Conservation (phyloP, 1,140 invertebrate species). For the Ceratina japonica region DNA sequence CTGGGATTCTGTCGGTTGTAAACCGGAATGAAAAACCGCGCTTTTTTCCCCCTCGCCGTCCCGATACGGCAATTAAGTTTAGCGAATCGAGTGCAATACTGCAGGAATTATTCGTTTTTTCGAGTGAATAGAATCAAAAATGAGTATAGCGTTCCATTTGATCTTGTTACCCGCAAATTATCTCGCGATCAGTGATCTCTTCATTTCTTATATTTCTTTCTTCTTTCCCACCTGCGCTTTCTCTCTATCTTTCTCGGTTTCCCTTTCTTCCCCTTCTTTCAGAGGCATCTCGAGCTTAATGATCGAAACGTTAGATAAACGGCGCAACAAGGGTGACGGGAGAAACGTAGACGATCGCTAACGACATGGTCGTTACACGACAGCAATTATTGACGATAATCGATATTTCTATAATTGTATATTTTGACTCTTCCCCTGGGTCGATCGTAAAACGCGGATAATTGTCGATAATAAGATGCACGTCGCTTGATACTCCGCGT, state of each 20-base stretch:
- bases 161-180: conserved; percentile 37
- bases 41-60: background rate
- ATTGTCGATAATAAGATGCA: conserved; percentile 26
- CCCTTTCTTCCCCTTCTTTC: background rate
- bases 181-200: conserved; percentile 4
- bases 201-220: background rate
- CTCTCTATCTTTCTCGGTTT: too few relatives aligned
- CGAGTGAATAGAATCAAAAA: conserved; percentile 15
- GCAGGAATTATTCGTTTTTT: conserved; percentile 22
- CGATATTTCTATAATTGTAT: conserved; percentile 49
- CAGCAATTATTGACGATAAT: conserved; percentile 66
- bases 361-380: conserved; percentile 67
- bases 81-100: conserved; percentile 6
- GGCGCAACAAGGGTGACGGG: conserved; percentile 29
- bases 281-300: conserved; percentile 60
- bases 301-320: conserved; percentile 49
- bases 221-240: background rate
- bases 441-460: conserved; percentile 31
- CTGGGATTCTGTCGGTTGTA: conserved; percentile 10
- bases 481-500: background rate
- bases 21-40: conserved; percentile 7
- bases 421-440: conserved; percentile 34
- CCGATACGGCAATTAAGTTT: background rate
- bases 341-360: conserved; percentile 56
- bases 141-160: conserved; percentile 26